phyloP scores from a whole-genome alignment of 2,113 vertebrate species.

The Sclerurus mexicanus region DNA sequence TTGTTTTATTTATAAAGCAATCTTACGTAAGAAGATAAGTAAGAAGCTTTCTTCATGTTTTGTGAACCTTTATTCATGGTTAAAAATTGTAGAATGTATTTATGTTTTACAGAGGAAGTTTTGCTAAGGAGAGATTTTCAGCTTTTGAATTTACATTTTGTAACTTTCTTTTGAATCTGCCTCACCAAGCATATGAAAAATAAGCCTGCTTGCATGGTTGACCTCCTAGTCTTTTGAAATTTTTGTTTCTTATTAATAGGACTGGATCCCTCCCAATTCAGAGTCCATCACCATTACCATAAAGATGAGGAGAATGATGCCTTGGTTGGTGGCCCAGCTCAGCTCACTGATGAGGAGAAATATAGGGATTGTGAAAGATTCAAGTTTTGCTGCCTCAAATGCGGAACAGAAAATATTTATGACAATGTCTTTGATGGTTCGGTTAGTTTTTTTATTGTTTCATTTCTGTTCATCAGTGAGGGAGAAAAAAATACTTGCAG shows the following conservation, averaged over 20 bases:
- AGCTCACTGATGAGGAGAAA: constrained; percentile 94
- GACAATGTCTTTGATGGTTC: constrained; percentile 89
- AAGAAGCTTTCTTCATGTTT: constrained; percentile 45
- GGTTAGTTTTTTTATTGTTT: constrained; percentile 78
- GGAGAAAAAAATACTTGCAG: not conserved
- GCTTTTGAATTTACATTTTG: constrained; percentile 45
- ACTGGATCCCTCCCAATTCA: constrained; percentile 92
- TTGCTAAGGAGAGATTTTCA: constrained; percentile 36
- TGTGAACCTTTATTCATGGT: constrained; percentile 25
- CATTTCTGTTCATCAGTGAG: not conserved
- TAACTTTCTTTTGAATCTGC: constrained; percentile 56
- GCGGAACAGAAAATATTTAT: constrained; percentile 91
- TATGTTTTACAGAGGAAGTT: constrained; percentile 9
- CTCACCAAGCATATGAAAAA: constrained; percentile 48
- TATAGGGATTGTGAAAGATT: constrained; percentile 93
- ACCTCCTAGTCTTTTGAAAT: constrained; percentile 60
- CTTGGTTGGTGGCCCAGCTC: constrained; percentile 85
- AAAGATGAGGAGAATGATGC: constrained; percentile 90
- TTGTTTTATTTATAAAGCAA: constrained; percentile 73
- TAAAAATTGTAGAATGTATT: constrained; percentile 42
- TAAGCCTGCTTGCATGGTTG: constrained; percentile 56
- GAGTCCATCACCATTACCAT: constrained; percentile 86
- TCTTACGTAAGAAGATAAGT: constrained; percentile 60
- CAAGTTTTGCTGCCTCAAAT: constrained; percentile 87
- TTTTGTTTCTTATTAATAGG: constrained; percentile 80